These are phyloP conservation scores for Dicyrtomina minuta DNA, from an alignment of 2,888 invertebrate genomes.

Conservation along the genomic window DNA sequence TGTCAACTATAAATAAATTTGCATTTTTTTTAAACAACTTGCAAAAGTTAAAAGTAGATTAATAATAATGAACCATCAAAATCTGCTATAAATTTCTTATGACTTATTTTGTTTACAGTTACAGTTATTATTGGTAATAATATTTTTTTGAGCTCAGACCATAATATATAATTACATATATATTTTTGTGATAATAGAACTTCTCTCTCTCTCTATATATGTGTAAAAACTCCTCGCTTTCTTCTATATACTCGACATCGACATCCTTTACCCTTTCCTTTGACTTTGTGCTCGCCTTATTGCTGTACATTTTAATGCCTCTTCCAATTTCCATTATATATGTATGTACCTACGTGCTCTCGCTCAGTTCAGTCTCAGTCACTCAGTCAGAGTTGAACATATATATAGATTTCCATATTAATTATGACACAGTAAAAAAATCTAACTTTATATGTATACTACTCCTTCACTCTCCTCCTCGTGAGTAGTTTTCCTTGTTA, in stretches of 20 bases:
- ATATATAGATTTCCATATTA: not conserved
- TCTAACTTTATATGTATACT: not conserved
- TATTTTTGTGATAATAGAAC: no score
- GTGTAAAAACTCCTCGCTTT: not conserved
- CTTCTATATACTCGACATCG: not conserved
- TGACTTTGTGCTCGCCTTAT: no score
- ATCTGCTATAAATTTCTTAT: slow-evolving; percentile 24
- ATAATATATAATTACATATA: not conserved
- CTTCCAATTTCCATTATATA: no score
- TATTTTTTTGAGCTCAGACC: slow-evolving; percentile 8
- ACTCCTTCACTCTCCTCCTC: not conserved
- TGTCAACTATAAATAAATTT: not conserved
- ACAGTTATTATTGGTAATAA: slow-evolving; percentile 14
- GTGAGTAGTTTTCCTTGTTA: not conserved
- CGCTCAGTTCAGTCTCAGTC: no score
- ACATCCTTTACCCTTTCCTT: no score
- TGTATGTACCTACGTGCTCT: no score
- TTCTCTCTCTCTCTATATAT: no score
- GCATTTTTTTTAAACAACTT: slow-evolving; percentile 12
- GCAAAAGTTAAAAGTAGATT: slow-evolving; percentile 12
- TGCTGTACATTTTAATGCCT: no score
- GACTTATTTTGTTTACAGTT: slow-evolving; percentile 31
- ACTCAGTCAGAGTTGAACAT: no score
- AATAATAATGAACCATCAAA: slow-evolving; percentile 31
- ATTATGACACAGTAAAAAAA: not conserved